Conservation (phyloP, 53 echinoderm and acorn worm genomes). For the Paelopatides confundens region DNA sequence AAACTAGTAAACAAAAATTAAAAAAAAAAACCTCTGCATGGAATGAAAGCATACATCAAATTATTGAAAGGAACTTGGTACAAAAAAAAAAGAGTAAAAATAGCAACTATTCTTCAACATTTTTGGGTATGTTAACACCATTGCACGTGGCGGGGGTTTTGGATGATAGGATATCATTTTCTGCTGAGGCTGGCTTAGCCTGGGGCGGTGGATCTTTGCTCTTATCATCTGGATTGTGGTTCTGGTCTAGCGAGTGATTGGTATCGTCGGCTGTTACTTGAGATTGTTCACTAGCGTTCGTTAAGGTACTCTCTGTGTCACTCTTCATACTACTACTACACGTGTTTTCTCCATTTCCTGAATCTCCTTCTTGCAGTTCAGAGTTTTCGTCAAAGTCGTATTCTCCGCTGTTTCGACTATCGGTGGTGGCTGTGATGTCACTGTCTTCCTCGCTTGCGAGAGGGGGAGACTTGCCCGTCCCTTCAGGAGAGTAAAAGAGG, state of each 20-base stretch:
- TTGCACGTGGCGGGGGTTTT: background rate
- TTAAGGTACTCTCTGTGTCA: conserved; percentile 29
- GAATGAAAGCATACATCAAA: background rate
- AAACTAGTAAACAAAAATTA: background rate
- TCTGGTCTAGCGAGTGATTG: background rate
- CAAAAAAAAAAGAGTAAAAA: background rate
- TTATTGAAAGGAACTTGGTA: background rate
- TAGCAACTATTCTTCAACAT: background rate
- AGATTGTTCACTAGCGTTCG: conserved; percentile 24
- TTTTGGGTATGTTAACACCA: background rate
- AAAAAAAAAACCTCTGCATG: background rate
- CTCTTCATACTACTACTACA: background rate
- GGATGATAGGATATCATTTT: background rate
- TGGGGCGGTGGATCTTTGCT: background rate
- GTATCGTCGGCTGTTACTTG: conserved; percentile 26
- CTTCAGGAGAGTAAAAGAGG: conserved; percentile 51
- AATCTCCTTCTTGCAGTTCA: background rate
- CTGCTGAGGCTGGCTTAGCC: background rate
- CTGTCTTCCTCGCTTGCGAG: conserved; percentile 45
- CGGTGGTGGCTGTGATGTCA: background rate
- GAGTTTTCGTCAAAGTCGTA: conserved; percentile 10
- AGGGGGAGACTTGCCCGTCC: background rate
- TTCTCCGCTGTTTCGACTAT: background rate
- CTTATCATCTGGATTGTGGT: conserved; percentile 19
- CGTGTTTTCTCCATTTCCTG: background rate